Evolutionary conservation across 2,888 invertebrate species (phyloP).

Genomic region (Scaptomyza flava): DNA sequence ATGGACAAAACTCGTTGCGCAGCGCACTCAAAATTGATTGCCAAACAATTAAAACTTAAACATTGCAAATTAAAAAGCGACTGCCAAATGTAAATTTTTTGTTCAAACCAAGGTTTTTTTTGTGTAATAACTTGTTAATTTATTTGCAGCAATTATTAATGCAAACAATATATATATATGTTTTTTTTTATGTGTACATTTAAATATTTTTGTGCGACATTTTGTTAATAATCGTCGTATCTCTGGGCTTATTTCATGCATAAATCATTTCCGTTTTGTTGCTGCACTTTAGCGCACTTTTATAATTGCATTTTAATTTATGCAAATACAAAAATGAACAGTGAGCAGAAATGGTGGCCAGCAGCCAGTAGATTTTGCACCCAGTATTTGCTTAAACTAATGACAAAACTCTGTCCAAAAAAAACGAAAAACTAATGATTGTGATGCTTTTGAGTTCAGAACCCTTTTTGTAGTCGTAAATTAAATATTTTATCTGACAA

Average conservation of each 20-base stretch:
- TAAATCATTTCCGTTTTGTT: conserved; percentile 70
- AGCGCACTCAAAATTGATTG: conserved; percentile 71
- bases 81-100: conserved; percentile 22
- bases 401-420: conserved; percentile 52
- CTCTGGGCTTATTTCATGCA: conserved; percentile 72
- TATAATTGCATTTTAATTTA: conserved; percentile 80
- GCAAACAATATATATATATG: conserved; percentile 62
- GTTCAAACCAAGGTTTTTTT: conserved; percentile 9
- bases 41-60: conserved; percentile 77
- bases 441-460: neutral
- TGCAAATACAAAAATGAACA: conserved; percentile 78
- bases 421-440: neutral
- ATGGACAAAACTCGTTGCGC: conserved; percentile 11
- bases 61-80: conserved; percentile 74
- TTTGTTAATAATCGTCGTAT: conserved; percentile 58
- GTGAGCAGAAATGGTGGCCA: conserved; percentile 4
- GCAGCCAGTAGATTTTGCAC: conserved; percentile 9
- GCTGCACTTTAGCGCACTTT: conserved; percentile 61
- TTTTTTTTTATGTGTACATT: conserved; percentile 29
- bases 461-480: conserved; percentile 2
- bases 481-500: conserved; percentile 12
- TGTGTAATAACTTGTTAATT: conserved; percentile 74
- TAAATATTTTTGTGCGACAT: conserved; percentile 37
- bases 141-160: conserved; percentile 78
- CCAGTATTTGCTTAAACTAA: conserved; percentile 62